Conservation (phyloP, 2,888 invertebrate genomes). For the Tiliacea citrago region DNA sequence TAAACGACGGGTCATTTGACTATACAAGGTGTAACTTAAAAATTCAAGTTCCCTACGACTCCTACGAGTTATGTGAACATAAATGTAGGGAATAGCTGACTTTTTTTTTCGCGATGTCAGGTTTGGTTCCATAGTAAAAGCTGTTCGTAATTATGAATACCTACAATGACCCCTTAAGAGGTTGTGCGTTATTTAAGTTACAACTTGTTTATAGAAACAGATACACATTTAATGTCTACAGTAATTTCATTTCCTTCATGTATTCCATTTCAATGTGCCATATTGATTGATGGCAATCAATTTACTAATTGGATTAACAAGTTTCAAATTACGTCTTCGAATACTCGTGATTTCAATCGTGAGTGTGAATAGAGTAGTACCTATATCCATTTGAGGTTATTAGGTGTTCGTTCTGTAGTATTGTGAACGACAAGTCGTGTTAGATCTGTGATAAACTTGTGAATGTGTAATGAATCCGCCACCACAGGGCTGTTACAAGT, state of each 20-base stretch:
- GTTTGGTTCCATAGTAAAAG: too few species aligned
- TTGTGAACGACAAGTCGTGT: conserved; percentile 52
- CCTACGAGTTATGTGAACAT: too few species aligned
- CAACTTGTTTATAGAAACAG: background rate
- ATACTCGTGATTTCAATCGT: conserved; percentile 9
- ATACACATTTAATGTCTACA: background rate
- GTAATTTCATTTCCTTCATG: background rate
- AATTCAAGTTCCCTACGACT: too few species aligned
- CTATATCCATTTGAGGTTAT: conserved; percentile 34
- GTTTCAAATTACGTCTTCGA: conserved; percentile 30
- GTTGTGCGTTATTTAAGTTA: too few species aligned
- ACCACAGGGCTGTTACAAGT: conserved; percentile 35
- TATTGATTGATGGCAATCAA: conserved; percentile 20
- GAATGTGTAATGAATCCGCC: conserved; percentile 50
- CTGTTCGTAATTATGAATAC: too few species aligned
- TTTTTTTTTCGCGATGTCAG: too few species aligned
- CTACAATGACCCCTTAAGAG: too few species aligned
- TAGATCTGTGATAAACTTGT: conserved; percentile 51
- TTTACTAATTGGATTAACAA: conserved; percentile 24
- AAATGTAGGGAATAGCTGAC: too few species aligned
- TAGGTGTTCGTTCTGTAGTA: conserved; percentile 29
- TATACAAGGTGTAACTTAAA: too few species aligned
- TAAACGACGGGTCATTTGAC: background rate
- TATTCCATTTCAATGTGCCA: background rate
- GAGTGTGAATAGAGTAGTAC: conserved; percentile 1